phyloP scores from a whole-genome alignment of 2,113 vertebrate genomes.

The Nycticorax nycticorax region DNA sequence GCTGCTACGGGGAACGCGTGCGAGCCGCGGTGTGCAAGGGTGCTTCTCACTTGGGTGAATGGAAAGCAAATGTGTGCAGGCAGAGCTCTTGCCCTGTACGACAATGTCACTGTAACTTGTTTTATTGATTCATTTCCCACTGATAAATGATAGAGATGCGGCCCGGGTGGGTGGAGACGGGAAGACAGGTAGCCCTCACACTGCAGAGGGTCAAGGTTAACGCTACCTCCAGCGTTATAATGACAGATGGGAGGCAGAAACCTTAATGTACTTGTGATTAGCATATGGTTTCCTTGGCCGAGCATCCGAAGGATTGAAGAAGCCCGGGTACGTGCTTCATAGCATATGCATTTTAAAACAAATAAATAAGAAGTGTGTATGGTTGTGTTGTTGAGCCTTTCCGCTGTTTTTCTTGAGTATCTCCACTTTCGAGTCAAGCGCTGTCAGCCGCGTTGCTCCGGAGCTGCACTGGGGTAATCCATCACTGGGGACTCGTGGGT shows the following conservation, averaged over 20 bases:
- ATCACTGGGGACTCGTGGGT: background rate
- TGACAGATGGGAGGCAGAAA: conserved; percentile 61
- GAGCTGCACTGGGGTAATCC: background rate
- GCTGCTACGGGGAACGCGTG: background rate
- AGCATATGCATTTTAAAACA: conserved; percentile 12
- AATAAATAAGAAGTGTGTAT: conserved; percentile 6
- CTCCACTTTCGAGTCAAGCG: background rate
- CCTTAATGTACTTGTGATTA: conserved; percentile 34
- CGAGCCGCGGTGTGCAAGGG: background rate
- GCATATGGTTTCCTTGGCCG: conserved; percentile 39
- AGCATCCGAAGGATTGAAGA: background rate
- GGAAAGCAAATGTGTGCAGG: background rate
- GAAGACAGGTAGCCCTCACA: conserved; percentile 13
- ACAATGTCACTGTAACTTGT: background rate
- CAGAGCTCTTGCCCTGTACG: background rate
- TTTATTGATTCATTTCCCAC: background rate
- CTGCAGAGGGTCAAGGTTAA: conserved; percentile 41
- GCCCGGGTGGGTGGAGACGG: background rate
- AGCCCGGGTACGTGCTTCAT: background rate
- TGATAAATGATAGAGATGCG: background rate
- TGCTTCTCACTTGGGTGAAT: background rate
- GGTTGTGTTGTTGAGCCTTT: background rate
- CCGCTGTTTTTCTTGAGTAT: conserved; percentile 25
- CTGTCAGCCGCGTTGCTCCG: conserved; percentile 27
- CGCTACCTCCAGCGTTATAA: background rate